These are phyloP conservation scores for Sprattus sprattus DNA, from an alignment of 2,113 vertebrate genomes.

Conservation along the genomic window DNA sequence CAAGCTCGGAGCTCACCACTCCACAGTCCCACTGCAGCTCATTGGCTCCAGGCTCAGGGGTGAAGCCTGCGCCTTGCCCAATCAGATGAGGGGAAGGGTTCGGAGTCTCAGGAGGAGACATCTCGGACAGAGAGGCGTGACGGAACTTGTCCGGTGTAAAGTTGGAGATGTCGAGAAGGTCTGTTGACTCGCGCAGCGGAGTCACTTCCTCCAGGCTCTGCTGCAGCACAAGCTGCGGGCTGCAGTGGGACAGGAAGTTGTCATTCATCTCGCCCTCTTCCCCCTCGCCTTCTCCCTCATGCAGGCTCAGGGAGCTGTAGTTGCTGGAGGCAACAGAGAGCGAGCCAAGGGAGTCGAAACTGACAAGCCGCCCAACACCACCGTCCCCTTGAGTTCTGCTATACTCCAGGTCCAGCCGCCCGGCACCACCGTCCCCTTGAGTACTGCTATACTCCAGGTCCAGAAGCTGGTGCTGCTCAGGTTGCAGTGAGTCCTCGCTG, in stretches of 20 bases:
- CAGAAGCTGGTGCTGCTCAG: conserved; percentile 40
- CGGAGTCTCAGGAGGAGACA: conserved; percentile 95
- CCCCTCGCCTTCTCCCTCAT: conserved; percentile 51
- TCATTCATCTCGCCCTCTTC: conserved; percentile 90
- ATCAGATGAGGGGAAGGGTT: conserved; percentile 93
- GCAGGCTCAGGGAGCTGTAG: conserved; percentile 95
- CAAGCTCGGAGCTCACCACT: conserved; percentile 77
- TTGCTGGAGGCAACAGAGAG: conserved; percentile 93
- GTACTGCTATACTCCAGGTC: conserved; percentile 81
- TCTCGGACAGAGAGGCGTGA: conserved; percentile 92
- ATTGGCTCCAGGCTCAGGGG: conserved; percentile 80
- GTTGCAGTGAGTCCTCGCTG: neutral
- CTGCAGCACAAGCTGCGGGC: conserved; percentile 97
- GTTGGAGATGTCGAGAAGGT: conserved; percentile 98
- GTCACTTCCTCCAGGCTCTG: conserved; percentile 94
- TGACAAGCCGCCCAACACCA: conserved; percentile 91
- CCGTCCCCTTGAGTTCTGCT: conserved; percentile 77
- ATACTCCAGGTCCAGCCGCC: conserved; percentile 71
- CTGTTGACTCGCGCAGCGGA: conserved; percentile 92
- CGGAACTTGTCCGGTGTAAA: conserved; percentile 99
- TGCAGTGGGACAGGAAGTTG: conserved; percentile 96
- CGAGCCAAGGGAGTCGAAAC: conserved; percentile 94
- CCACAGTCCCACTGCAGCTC: conserved; percentile 91
- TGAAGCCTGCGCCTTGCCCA: conserved; percentile 74
- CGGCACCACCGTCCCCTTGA: conserved; percentile 77